phyloP scores from a whole-genome alignment of 2,113 vertebrate genomes.

The Lophochroa leadbeateri region DNA sequence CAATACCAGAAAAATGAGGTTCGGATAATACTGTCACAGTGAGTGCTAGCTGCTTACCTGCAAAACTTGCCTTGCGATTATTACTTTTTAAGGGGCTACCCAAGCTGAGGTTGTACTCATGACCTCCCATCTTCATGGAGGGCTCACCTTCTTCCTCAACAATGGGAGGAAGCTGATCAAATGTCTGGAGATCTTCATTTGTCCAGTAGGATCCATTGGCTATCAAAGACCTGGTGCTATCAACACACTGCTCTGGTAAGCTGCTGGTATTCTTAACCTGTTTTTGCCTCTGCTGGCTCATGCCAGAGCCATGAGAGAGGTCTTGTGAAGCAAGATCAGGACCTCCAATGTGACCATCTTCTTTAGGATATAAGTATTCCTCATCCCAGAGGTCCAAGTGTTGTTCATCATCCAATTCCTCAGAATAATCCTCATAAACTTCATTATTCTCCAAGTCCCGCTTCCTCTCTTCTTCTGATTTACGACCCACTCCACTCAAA shows the following conservation, averaged over 20 bases:
- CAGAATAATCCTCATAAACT: slow-evolving; percentile 47
- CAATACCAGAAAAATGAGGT: not conserved
- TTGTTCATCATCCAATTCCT: slow-evolving; percentile 52
- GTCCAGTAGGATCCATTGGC: slow-evolving; percentile 25
- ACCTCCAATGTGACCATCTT: slow-evolving; percentile 17
- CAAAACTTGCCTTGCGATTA: slow-evolving; percentile 43
- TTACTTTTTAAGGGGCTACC: slow-evolving; percentile 49
- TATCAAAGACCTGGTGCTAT: not conserved
- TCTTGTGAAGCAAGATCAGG: slow-evolving; percentile 13
- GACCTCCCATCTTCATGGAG: slow-evolving; percentile 27
- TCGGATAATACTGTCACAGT: not conserved
- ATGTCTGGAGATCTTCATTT: slow-evolving; percentile 15
- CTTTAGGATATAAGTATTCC: slow-evolving; percentile 18
- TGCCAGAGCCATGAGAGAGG: not conserved
- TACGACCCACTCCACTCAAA: slow-evolving; percentile 61
- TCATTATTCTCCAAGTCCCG: slow-evolving; percentile 54
- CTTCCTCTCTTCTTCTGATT: slow-evolving; percentile 44
- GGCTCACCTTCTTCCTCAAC: slow-evolving; percentile 75
- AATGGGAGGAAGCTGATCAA: slow-evolving; percentile 70
- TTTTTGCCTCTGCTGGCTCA: not conserved
- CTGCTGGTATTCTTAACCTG: not conserved
- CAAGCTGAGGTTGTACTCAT: not conserved
- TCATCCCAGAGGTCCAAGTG: slow-evolving; percentile 47
- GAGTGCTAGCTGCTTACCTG: slow-evolving; percentile 67
- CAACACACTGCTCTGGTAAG: not conserved